Evolutionary conservation across 1,140 invertebrate genomes (phyloP).

Genomic region (Aricia agestis): DNA sequence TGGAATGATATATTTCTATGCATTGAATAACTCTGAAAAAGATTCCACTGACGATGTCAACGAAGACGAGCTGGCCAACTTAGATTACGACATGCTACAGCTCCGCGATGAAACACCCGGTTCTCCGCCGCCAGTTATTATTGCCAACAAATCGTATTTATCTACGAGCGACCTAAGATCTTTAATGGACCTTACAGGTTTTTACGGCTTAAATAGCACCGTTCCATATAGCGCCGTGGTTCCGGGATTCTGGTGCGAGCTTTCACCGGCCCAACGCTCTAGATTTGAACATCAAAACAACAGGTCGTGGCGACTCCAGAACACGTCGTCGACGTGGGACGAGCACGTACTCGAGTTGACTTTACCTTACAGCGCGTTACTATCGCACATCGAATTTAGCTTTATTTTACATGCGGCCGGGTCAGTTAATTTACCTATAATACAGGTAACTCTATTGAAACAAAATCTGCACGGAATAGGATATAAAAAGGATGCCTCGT

Average conservation of each 20-base stretch:
- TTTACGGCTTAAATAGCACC: conserved; percentile 75
- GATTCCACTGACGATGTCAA: conserved; percentile 82
- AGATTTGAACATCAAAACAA: conserved; percentile 88
- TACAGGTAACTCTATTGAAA: conserved; percentile 90
- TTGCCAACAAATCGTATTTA: conserved; percentile 65
- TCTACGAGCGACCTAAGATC: conserved; percentile 57
- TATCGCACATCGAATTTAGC: conserved; percentile 92
- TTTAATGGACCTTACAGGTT: conserved; percentile 59
- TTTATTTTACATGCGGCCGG: conserved; percentile 88
- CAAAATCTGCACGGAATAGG: conserved; percentile 87
- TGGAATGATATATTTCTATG: conserved; percentile 90
- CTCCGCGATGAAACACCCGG: conserved; percentile 68
- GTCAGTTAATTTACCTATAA: conserved; percentile 75
- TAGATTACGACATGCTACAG: conserved; percentile 63
- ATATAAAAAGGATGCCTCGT: conserved; percentile 68
- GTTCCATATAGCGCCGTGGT: conserved; percentile 90
- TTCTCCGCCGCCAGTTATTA: conserved; percentile 60
- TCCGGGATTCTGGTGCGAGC: conserved; percentile 93
- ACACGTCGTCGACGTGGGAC: conserved; percentile 91
- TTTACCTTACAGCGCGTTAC: conserved; percentile 83
- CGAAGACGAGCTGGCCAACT: conserved; percentile 76
- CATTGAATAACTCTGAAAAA: conserved; percentile 82
- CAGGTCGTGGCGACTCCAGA: conserved; percentile 90
- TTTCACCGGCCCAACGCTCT: conserved; percentile 92
- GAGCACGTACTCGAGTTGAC: conserved; percentile 94